Percentiles rank a stretch among this genome's conserved stretches.
phyloP scores from a whole-genome alignment of 37 sponge, comb jelly and placozoan genomes.

The Geodia barretti region DNA sequence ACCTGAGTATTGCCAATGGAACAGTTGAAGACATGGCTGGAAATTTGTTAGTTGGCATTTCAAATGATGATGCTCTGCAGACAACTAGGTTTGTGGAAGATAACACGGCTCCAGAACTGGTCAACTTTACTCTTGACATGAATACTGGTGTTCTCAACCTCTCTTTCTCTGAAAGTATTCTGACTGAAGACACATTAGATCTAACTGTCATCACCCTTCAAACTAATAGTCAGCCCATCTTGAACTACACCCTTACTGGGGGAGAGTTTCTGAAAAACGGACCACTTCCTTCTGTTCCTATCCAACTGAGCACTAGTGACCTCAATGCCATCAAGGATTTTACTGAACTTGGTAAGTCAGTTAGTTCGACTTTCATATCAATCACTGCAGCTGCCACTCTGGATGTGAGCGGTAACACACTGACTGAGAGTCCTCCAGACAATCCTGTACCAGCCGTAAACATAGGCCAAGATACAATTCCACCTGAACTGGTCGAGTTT shows the following conservation, averaged over 20 bases:
- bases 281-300: constrained; percentile 28
- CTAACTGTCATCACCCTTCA: constrained; percentile 55
- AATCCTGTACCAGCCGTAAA: constrained; percentile 32
- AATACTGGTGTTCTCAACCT: constrained; percentile 74
- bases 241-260: constrained; percentile 43
- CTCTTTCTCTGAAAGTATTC: constrained; percentile 71
- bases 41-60: constrained; percentile 35
- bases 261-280: constrained; percentile 19
- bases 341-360: constrained; percentile 47
- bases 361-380: constrained; percentile 43
- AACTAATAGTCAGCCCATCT: constrained; percentile 10
- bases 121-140: constrained; percentile 72
- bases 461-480: constrained; percentile 50
- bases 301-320: constrained; percentile 40
- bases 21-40: constrained; percentile 72
- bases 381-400: constrained; percentile 42
- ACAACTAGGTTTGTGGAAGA: constrained; percentile 50
- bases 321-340: constrained; percentile 73
- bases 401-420: constrained; percentile 47
- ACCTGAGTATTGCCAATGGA: constrained; percentile 38
- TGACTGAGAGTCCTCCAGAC: constrained; percentile 10
- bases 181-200: constrained; percentile 40
- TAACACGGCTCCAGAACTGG: constrained; percentile 46
- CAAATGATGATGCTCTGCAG: constrained; percentile 48
- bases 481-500: constrained; percentile 73